These are phyloP conservation scores for Nasonia giraulti DNA, from an alignment of 1,140 invertebrate genomes.

Conservation along the genomic window DNA sequence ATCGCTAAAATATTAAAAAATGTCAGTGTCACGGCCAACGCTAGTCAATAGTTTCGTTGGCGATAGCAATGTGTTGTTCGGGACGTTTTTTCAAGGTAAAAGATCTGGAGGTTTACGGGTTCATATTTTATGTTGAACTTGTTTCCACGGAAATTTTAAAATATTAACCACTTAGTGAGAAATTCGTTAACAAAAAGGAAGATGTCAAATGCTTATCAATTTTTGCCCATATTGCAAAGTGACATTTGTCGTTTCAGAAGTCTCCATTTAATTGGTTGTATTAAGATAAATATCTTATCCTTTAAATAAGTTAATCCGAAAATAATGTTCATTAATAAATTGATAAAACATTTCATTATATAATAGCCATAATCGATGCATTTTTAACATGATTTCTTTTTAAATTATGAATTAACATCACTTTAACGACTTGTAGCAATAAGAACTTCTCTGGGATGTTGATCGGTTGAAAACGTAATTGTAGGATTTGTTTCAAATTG, in stretches of 20 bases:
- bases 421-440: conserved; percentile 10
- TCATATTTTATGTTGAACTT: neutral
- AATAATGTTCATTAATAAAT: neutral
- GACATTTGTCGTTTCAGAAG: neutral
- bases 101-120: neutral
- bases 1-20: conserved; percentile 59
- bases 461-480: conserved; percentile 16
- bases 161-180: neutral
- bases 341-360: neutral
- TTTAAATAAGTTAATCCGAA: neutral
- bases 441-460: neutral
- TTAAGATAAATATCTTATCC: neutral
- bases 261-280: neutral
- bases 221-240: neutral
- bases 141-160: neutral
- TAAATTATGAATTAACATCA: conserved; percentile 19
- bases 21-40: conserved; percentile 27
- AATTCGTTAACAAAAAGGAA: neutral
- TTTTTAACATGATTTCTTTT: conserved; percentile 15
- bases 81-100: neutral
- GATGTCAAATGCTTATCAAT: conserved; percentile 20
- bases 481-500: conserved; percentile 29
- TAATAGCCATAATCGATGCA: conserved; percentile 30
- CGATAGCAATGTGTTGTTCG: neutral
- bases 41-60: conserved; percentile 40